Conservation (phyloP, 2,888 invertebrate genomes). For the Ellobium chinense region DNA sequence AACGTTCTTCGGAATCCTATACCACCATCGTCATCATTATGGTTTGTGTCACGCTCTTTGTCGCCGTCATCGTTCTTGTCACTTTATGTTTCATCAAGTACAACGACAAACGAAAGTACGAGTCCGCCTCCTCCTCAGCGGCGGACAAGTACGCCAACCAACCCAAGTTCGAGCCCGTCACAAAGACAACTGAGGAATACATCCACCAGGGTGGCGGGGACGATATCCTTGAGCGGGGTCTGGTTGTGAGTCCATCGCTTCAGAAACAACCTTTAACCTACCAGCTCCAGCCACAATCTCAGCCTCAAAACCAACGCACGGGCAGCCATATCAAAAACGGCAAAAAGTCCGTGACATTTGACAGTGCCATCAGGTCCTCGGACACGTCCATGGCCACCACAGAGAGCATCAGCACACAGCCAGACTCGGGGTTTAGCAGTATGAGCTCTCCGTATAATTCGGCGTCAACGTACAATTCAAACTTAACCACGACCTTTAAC, state of each 20-base stretch:
- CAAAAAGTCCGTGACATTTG: conserved; percentile 49
- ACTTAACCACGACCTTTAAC: neutral
- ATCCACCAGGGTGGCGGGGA: neutral
- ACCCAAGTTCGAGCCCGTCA: conserved; percentile 6
- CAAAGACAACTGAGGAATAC: neutral
- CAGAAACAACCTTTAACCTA: conserved; percentile 6
- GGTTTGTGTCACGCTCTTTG: conserved; percentile 51
- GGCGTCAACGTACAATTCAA: neutral
- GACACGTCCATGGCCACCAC: conserved; percentile 21
- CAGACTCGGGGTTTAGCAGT: conserved; percentile 7
- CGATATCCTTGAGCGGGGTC: conserved; percentile 3
- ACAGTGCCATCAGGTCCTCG: conserved; percentile 37
- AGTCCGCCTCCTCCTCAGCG: too few relatives aligned
- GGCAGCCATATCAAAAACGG: conserved; percentile 16
- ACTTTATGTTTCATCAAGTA: conserved; percentile 51
- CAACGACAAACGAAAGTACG: conserved; percentile 44
- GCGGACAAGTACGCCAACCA: conserved; percentile 26
- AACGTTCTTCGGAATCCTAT: conserved; percentile 14
- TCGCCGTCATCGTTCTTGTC: conserved; percentile 50
- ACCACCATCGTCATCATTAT: conserved; percentile 53
- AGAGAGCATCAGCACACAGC: neutral
- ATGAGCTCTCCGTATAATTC: neutral
- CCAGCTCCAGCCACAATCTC: neutral
- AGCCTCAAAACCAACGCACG: neutral
- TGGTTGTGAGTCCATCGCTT: neutral